These are phyloP conservation scores for Apodemia mormo DNA, from an alignment of 2,888 invertebrate species.

Conservation along the genomic window DNA sequence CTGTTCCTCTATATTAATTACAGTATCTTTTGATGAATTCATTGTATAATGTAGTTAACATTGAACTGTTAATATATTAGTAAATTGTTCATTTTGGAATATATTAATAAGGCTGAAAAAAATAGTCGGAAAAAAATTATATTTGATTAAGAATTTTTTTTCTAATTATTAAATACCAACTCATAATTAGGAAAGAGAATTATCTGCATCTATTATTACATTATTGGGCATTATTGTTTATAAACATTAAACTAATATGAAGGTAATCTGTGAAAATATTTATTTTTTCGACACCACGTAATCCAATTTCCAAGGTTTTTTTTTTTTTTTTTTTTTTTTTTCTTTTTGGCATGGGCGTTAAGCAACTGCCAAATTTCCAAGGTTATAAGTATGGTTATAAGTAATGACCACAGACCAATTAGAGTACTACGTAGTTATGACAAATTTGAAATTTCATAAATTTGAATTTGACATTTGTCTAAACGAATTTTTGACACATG, in stretches of 20 bases:
- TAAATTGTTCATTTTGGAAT: neutral
- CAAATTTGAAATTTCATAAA: too few relatives aligned
- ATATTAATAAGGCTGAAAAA: neutral
- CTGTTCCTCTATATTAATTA: constrained; percentile 59
- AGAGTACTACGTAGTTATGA: too few relatives aligned
- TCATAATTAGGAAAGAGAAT: neutral
- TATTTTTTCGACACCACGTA: neutral
- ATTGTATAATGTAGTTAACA: neutral
- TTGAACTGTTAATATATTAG: neutral
- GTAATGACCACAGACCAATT: too few relatives aligned
- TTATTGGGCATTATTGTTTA: neutral
- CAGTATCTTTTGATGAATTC: constrained; percentile 51
- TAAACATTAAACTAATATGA: neutral
- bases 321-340: too few relatives aligned
- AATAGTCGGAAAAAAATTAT: neutral
- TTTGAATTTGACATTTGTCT: too few relatives aligned
- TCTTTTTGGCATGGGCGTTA: too few relatives aligned
- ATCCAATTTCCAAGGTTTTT: too few relatives aligned
- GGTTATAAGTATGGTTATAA: too few relatives aligned
- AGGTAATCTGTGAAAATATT: neutral
- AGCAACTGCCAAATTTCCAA: too few relatives aligned
- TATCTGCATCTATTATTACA: neutral
- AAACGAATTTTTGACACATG: too few relatives aligned
- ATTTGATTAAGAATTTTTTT: neutral
- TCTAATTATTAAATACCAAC: neutral